These are phyloP conservation scores for Mormoops blainvillei DNA, from an alignment of 2,113 vertebrate species.

Conservation along the genomic window DNA sequence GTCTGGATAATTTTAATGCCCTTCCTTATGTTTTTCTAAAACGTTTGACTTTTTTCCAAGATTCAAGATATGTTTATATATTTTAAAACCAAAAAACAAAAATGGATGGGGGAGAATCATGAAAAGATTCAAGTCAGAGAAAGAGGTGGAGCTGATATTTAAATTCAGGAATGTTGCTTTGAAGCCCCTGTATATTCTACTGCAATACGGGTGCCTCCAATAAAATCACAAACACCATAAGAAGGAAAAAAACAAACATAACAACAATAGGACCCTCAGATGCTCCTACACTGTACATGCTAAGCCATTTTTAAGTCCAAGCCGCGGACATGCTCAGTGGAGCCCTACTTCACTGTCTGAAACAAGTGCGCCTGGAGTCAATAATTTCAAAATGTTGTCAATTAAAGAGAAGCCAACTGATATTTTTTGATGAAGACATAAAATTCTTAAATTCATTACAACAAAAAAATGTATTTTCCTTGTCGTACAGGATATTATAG, in stretches of 20 bases:
- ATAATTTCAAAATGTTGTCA: background rate
- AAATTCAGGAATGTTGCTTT: background rate
- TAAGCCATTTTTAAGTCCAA: background rate
- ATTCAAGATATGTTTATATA: background rate
- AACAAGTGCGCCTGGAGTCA: slow-evolving; percentile 3
- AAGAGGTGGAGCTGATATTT: background rate
- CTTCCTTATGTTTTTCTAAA: background rate
- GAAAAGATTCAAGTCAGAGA: background rate
- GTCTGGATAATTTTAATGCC: background rate
- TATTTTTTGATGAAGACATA: background rate
- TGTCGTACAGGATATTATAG: background rate
- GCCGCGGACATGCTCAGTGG: background rate
- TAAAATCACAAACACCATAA: background rate
- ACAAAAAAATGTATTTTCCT: background rate
- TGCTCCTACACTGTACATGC: background rate
- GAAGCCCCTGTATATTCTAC: background rate
- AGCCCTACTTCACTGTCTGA: background rate
- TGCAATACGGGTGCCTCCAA: background rate
- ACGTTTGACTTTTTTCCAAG: background rate
- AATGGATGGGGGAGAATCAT: background rate
- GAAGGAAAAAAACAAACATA: background rate
- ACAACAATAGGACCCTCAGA: background rate
- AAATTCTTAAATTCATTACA: background rate
- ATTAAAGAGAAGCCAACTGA: background rate
- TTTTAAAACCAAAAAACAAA: background rate